Base-by-base conservation (phyloP, 92 coral and sea anemone genomes). In the Paramuricea clavata region DNA sequence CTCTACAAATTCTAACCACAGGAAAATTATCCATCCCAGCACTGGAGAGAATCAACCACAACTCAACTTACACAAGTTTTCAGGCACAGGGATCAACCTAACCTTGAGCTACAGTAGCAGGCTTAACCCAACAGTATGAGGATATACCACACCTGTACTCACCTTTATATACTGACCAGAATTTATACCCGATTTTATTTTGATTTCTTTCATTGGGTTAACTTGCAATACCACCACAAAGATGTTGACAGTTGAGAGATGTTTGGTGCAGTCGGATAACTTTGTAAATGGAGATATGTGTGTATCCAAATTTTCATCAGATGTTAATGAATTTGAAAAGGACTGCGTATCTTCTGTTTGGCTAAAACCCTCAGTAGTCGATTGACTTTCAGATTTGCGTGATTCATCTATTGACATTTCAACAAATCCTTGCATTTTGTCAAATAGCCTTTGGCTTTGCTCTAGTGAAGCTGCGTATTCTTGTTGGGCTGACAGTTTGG, bases 151-250 rank as follows among this genome's bases (percentile, higher is more conserved):
- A 79, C 16, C 91, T 12, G 26, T 54, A 4, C 62, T 21, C 26
- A 54, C 62, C 62, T 54, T 54, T 2, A 54, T 93, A 88, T 49
- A 95, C 41, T 79, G 89, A 0, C 98, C 98, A 2, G 87, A 90
- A 76, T 88, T 91, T 8, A 52, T 35, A 12, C 98, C 98, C 0
- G 96, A 91, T 76, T 91, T 95, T 16, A 93, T 85, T 52, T 89
- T 90, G 2, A 95, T 95, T 74, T 95, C 98, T 21, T 85, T 90
- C 22, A 92, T 80, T 27, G 93, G 91, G 80, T 94, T 95, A 28
- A 95, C 95, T 95, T 95, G 98, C 28, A 89, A 83, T 41, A 95
- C 93, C 13, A 95, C 78, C 59, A 90, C 89, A 62, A 95, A 78
- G 30, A 95, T 49, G 33, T 95, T 95, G 12, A 92, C 94, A 0